Evolutionary conservation across 2,888 invertebrate genomes (phyloP).

Genomic region (Perithous albicinctus): DNA sequence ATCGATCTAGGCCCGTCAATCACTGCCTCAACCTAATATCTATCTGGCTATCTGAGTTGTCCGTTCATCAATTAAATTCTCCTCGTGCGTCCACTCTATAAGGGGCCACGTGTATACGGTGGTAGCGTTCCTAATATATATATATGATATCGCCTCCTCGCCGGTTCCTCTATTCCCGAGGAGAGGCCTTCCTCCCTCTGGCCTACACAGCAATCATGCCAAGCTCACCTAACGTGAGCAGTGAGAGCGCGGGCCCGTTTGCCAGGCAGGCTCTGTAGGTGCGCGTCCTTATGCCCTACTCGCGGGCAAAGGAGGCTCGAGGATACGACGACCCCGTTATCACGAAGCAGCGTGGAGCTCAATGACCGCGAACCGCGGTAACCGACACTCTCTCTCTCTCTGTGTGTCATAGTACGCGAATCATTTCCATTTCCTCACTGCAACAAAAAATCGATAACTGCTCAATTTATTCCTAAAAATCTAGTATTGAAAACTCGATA

Average conservation of each 20-base stretch:
- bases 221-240: slow-evolving; percentile 1
- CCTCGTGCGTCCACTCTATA: slow-evolving; percentile 51
- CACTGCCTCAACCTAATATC: slow-evolving; percentile 48
- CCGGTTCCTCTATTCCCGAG: slow-evolving; percentile 1
- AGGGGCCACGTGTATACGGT: slow-evolving; percentile 5
- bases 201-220: not conserved
- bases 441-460: not conserved
- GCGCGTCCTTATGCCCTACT: slow-evolving; percentile 19
- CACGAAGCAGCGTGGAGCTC: not conserved
- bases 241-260: not conserved
- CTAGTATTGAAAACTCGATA: too few relatives aligned
- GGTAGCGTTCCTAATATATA: slow-evolving; percentile 17
- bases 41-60: slow-evolving; percentile 56
- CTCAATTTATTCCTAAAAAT: too few relatives aligned
- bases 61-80: slow-evolving; percentile 62
- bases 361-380: not conserved
- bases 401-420: too few relatives aligned
- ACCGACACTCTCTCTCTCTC: not conserved
- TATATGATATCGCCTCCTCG: not conserved
- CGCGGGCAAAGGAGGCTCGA: not conserved
- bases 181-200: slow-evolving; percentile 11
- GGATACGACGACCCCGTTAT: slow-evolving; percentile 36
- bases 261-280: not conserved
- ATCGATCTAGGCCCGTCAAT: slow-evolving; percentile 58
- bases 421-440: not conserved